Evolutionary conservation across 1,140 invertebrate species (phyloP).

Genomic region (Camponotus pennsylvanicus): DNA sequence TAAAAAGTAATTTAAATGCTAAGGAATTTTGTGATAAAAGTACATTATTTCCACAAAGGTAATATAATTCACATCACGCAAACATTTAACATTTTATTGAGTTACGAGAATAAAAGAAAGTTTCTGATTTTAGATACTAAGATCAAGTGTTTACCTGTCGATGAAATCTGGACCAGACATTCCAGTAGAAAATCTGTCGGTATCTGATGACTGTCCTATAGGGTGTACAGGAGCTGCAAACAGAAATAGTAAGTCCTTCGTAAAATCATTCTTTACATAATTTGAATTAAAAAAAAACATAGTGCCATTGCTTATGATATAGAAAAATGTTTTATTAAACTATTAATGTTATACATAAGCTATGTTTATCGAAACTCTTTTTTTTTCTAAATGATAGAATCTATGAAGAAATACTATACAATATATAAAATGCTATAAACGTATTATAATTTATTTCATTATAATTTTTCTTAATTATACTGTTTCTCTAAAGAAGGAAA

Average conservation of each 20-base stretch:
- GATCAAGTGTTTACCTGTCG: slow-evolving; percentile 77
- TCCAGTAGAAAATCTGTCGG: slow-evolving; percentile 75
- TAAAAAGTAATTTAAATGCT: not conserved
- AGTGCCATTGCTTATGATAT: no score
- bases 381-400: no score
- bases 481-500: not conserved
- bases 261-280: not conserved
- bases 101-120: not conserved
- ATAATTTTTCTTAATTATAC: not conserved
- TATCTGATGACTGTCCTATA: slow-evolving; percentile 68
- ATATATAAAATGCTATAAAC: not conserved
- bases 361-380: no score
- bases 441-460: not conserved
- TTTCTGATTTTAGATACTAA: not conserved
- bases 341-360: no score
- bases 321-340: no score
- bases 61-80: not conserved
- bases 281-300: not conserved
- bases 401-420: not conserved
- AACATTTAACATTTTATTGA: not conserved
- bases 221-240: slow-evolving; percentile 72
- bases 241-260: slow-evolving; percentile 12
- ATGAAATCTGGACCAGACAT: slow-evolving; percentile 74
- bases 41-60: not conserved
- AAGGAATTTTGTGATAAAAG: no score